Evolutionary conservation across 2,113 vertebrate genomes (phyloP).

Genomic region (Thymallus thymallus): DNA sequence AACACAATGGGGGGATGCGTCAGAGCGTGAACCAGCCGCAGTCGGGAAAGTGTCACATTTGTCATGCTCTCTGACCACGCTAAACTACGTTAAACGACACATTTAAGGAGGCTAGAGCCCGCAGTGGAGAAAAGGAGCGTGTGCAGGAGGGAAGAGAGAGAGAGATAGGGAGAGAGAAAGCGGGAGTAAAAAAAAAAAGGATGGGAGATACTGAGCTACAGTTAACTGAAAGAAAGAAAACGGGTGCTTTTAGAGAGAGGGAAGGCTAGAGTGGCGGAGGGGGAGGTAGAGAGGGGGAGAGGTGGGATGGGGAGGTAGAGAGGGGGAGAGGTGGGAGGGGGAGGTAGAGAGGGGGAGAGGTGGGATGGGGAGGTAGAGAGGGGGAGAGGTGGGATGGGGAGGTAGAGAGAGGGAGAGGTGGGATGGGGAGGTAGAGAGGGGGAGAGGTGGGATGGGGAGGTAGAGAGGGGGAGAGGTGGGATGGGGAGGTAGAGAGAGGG

Average conservation of each 20-base stretch:
- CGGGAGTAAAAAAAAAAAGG: neutral
- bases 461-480: too few relatives aligned
- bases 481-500: conserved; percentile 2
- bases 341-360: too few relatives aligned
- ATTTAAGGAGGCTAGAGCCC: conserved; percentile 66
- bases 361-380: conserved; percentile 41
- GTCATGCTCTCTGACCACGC: conserved; percentile 77
- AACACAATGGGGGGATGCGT: conserved; percentile 71
- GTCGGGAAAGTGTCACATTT: conserved; percentile 79
- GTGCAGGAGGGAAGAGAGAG: conserved; percentile 10
- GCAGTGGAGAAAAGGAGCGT: conserved; percentile 40
- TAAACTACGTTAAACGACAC: conserved; percentile 76
- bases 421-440: conserved; percentile 31
- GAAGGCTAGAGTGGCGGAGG: conserved; percentile 10
- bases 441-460: conserved; percentile 11
- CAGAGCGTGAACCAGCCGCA: conserved; percentile 68
- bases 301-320: conserved; percentile 39
- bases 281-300: conserved; percentile 11
- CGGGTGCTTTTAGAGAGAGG: neutral
- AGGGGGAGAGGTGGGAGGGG: conserved; percentile 31
- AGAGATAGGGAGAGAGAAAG: conserved; percentile 4
- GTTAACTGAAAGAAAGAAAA: neutral
- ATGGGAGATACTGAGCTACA: neutral
- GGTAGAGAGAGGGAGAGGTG: conserved; percentile 32
- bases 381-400: conserved; percentile 29